Conservation (phyloP, 37 sponge, comb jelly and placozoan species). For the Petrosia ficiformis region DNA sequence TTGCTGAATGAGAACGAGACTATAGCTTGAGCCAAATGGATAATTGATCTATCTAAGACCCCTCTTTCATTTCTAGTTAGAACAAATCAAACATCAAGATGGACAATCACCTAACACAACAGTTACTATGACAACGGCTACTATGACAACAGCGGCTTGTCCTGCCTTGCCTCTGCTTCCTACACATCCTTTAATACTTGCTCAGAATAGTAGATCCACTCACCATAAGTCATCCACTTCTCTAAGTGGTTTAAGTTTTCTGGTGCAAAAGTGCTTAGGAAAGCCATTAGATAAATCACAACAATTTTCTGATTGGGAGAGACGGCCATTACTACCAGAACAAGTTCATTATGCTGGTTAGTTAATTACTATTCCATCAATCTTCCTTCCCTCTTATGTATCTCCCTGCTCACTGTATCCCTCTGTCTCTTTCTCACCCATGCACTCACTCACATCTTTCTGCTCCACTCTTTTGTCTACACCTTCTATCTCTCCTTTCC, state of each 20-base stretch:
- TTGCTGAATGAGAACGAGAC: no score
- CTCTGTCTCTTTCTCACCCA: background rate
- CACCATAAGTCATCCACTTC: background rate
- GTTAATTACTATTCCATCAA: background rate
- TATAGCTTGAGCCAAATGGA: no score
- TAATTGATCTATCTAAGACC: no score
- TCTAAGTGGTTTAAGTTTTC: slow-evolving; percentile 46
- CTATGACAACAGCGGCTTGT: no score
- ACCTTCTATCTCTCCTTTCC: no score
- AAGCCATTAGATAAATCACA: slow-evolving; percentile 86
- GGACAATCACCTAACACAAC: no score
- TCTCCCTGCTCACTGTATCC: background rate
- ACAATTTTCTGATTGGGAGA: slow-evolving; percentile 91
- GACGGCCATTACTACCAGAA: slow-evolving; percentile 60
- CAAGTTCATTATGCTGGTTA: slow-evolving; percentile 80
- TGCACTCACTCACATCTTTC: background rate
- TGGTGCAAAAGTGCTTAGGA: slow-evolving; percentile 72
- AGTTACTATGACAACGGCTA: no score
- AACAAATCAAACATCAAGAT: no score
- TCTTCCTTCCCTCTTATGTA: background rate
- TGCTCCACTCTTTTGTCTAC: no score
- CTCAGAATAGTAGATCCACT: background rate
- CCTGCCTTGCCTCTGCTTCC: background rate
- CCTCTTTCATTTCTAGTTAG: no score
- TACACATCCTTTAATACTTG: background rate